phyloP scores from a whole-genome alignment of 1,140 invertebrate species.

The Drosophila subobscura region DNA sequence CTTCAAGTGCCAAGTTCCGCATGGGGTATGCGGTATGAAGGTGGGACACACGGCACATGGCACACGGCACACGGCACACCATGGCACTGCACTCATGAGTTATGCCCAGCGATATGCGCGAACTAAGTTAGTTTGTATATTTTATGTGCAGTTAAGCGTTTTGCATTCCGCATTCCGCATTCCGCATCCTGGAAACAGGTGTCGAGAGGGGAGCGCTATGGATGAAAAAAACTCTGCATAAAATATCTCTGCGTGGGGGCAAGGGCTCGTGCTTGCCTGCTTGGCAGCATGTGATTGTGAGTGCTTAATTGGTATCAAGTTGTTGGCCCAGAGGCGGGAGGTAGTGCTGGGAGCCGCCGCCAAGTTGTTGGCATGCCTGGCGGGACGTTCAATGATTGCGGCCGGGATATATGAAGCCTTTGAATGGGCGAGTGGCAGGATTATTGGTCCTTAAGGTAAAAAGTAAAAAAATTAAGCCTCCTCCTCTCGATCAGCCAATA shows the following conservation, averaged over 20 bases:
- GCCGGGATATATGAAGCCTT: no score
- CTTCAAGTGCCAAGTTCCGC: conserved; percentile 44
- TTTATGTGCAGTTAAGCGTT: conserved; percentile 76
- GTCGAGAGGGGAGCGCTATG: conserved; percentile 25
- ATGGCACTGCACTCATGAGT: conserved; percentile 38
- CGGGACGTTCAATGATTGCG: neutral
- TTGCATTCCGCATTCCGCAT: conserved; percentile 43
- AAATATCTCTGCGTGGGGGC: conserved; percentile 8
- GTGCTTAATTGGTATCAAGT: conserved; percentile 54
- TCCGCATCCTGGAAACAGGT: conserved; percentile 23
- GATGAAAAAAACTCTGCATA: conserved; percentile 1
- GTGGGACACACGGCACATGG: conserved; percentile 15
- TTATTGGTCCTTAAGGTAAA: neutral
- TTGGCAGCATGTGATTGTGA: conserved; percentile 38
- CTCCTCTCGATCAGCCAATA: neutral
- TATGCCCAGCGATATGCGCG: conserved; percentile 65
- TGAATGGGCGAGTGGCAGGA: neutral
- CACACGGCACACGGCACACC: neutral
- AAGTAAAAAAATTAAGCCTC: neutral
- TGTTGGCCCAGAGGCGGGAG: conserved; percentile 4
- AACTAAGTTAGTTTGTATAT: conserved; percentile 75
- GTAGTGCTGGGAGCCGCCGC: neutral
- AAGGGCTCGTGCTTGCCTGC: conserved; percentile 5
- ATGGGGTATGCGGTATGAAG: conserved; percentile 4
- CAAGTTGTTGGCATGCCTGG: neutral